Percentiles rank a stretch among this genome's conserved stretches.
Conservation (phyloP, 2,113 vertebrate genomes). For the Varanus salvator region DNA sequence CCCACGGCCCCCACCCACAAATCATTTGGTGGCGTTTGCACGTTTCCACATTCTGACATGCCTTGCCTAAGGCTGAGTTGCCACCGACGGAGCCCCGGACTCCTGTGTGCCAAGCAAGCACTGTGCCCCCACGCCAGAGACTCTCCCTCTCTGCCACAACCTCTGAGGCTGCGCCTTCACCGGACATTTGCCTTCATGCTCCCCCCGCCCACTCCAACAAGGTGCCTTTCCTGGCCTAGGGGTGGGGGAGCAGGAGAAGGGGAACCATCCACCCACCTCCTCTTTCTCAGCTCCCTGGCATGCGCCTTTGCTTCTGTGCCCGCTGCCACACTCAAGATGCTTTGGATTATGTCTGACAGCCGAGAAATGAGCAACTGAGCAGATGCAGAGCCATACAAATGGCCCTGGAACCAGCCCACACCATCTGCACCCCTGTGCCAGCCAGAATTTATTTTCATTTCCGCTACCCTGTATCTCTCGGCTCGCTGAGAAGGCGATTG, state of each 20-base stretch:
- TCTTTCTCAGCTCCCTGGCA: constrained; percentile 58
- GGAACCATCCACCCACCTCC: neutral
- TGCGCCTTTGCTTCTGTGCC: constrained; percentile 24
- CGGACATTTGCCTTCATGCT: neutral
- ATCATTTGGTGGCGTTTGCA: too few species aligned
- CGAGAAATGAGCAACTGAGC: constrained; percentile 71
- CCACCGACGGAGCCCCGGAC: too few species aligned
- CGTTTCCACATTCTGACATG: too few species aligned
- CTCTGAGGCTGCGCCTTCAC: neutral
- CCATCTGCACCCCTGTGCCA: constrained; percentile 69
- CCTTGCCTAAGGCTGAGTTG: too few species aligned
- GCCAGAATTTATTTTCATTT: constrained; percentile 41
- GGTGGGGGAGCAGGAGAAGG: neutral
- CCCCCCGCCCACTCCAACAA: too few species aligned
- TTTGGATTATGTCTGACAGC: constrained; percentile 60
- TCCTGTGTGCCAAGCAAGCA: too few species aligned
- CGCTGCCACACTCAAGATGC: constrained; percentile 58
- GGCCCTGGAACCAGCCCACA: constrained; percentile 63
- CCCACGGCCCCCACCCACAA: too few species aligned
- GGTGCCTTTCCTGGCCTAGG: neutral
- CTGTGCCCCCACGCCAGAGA: too few species aligned
- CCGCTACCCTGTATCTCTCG: constrained; percentile 30
- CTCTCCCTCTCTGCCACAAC: neutral
- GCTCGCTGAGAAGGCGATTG: constrained; percentile 64
- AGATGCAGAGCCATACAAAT: constrained; percentile 62